Base-by-base conservation (phyloP, 2,113 vertebrate genomes). In the Polypterus bichir region DNA sequence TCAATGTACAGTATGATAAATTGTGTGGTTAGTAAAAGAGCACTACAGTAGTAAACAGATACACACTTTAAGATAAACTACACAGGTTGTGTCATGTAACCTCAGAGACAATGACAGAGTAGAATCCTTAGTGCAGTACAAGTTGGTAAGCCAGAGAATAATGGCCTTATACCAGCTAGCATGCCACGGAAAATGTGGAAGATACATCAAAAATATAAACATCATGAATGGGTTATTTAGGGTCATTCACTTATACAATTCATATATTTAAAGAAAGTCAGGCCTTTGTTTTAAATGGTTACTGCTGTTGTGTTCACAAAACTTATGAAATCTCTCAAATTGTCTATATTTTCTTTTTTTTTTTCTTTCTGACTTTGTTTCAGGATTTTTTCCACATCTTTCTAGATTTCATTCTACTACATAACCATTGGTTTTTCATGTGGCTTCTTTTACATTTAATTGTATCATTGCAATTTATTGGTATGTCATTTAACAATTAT, bases 21-120 rank as follows among this genome's bases (percentile, higher is more conserved):
- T 27, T 27, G 27, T 27, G 27, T 27, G 27, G 27, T 27, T 27
- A 27, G 27, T 27, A 27, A 27, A 27, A 27, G 27, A 27, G 1
- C 27, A 27, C 27, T 27, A 27, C 27, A 27, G 27, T 27, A 27
- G 27, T 27, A 27, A 27, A 27, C 27, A 27, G 27, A 27, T 62
- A 9, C 47, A 48, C n/a, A 44, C 54, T 57, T 44, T 64, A 46
- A 52, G 56, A 59, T 47, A 63, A 63, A 64, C 44, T 51, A 10
- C 44, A 3, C 46, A 7, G 55, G 55, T 52, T 58, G 56, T 49
- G 57, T 46, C 64, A 5, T 44, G 47, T 58, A 63, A 73, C 68
- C 78, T 68, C 65, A 52, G 70, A 83, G 86, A 89, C 88, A 89
- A 87, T 87, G 88, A 82, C 73, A 62, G 73, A 84, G 83, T 80